Evolutionary conservation across 2,113 vertebrate species (phyloP), one percentile per base, ranked within the genome.

Genomic region (Orientallactaga bullata): DNA sequence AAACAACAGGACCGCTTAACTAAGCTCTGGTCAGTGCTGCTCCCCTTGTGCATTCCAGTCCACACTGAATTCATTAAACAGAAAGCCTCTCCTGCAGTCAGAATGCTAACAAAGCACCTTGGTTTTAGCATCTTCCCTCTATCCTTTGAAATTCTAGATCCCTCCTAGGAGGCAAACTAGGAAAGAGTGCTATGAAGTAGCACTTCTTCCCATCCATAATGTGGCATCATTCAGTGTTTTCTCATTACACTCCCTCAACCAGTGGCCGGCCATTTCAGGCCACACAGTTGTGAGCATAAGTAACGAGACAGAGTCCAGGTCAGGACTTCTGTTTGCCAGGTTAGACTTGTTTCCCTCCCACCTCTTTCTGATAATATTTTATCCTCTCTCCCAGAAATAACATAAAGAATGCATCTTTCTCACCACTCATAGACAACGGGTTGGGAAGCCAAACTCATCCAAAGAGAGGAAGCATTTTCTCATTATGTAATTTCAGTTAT

Each of bases 321-420:
- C 90, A 95, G 78, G 91, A 92, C 74, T 93, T 79, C 28, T 80
- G 66, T 72, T 93, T 92, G n/a, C 80, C 68, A 93, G 68, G 61
- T 84, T 42, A 95, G 81, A 35, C 60, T 95, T 94, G 58, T 81
- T 87, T 90, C 79, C 87, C 42, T 94, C 66, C 90, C 58, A 80
- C 47, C 89, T 85, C 58, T 71, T 95, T 89, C 94, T 81, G 93
- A 88, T 88, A 90, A 91, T 55, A 94, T 91, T 66, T 74, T 90
- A 76, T 79, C 71, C 72, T 68, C 65, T 66, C 42, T 42, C 85
- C 39, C 74, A 86, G 79, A 77, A 93, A 82, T 12, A 88, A 66
- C 65, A 79, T 9, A 82, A 68, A 88, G 13, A 88, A 88, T 76
- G 82, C 2, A 60, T 76, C 35, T 80, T 82, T 77, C 23, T 89